phyloP scores from a whole-genome alignment of 2,113 vertebrate genomes.

The Tenrec ecaudatus region DNA sequence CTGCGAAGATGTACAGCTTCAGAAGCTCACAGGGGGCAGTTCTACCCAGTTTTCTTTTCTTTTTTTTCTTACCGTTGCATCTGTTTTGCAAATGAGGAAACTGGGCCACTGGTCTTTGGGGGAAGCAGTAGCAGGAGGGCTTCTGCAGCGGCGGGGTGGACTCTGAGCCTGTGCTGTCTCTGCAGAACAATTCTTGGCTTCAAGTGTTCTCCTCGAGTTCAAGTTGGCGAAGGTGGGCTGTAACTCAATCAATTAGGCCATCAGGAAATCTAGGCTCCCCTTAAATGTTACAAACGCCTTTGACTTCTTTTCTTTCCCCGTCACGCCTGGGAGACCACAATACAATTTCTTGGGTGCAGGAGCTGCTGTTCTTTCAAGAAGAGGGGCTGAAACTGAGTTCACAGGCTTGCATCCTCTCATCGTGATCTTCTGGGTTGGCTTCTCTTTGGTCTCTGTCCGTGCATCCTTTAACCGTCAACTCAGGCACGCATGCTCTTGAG shows the following conservation, averaged over 20 bases:
- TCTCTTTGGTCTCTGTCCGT: not conserved
- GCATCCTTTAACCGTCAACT: not conserved
- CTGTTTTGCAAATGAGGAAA: not conserved
- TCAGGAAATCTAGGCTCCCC: not conserved
- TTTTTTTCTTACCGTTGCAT: not conserved
- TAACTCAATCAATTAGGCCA: not conserved
- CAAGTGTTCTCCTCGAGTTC: not conserved
- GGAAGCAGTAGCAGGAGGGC: not conserved
- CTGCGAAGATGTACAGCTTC: too few relatives aligned
- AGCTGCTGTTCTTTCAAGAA: not conserved
- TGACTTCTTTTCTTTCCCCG: not conserved
- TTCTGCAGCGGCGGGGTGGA: not conserved
- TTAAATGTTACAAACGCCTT: not conserved
- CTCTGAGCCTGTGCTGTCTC: not conserved
- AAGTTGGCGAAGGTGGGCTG: not conserved
- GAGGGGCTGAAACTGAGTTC: not conserved
- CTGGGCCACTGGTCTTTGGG: not conserved
- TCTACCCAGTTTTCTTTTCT: too few relatives aligned
- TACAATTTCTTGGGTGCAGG: not conserved
- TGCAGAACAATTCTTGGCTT: not conserved
- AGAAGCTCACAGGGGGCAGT: too few relatives aligned
- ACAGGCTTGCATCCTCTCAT: not conserved
- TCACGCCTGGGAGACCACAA: not conserved
- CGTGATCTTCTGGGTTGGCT: not conserved
- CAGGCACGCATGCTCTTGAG: not conserved